Evolutionary conservation across 2,113 vertebrate species (phyloP).

Genomic region (human (Homo sapiens)): DNA sequence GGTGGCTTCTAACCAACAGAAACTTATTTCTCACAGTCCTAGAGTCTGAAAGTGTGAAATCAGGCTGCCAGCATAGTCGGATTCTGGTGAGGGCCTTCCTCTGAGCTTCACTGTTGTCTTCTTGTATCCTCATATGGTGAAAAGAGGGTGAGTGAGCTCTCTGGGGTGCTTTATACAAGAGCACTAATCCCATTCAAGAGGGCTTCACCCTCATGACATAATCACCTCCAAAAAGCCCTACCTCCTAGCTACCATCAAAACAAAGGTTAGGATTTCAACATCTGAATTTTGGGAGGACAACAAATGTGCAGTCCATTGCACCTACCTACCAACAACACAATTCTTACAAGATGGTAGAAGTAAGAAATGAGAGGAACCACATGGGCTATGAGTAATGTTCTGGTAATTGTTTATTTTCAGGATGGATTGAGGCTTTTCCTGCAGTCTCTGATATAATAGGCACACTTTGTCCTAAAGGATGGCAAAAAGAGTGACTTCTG

Average conservation of each 20-base stretch:
- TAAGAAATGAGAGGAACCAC: background rate
- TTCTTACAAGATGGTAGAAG: background rate
- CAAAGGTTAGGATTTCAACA: background rate
- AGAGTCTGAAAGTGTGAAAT: background rate
- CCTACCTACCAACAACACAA: background rate
- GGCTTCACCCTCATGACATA: background rate
- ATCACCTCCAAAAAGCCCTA: background rate
- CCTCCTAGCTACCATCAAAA: background rate
- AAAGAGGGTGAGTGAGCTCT: background rate
- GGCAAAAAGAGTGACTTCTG: background rate
- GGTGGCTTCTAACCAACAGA: background rate
- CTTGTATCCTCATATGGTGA: background rate
- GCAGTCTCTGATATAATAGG: background rate
- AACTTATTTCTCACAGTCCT: background rate
- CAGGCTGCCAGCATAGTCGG: background rate
- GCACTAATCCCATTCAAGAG: background rate
- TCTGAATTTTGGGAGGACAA: background rate
- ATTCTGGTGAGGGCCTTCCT: background rate
- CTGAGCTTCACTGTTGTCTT: background rate
- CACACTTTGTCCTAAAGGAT: background rate
- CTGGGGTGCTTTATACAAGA: background rate
- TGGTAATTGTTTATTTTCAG: background rate
- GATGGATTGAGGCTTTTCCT: background rate
- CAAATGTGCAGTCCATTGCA: background rate
- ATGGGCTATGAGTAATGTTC: background rate